These are phyloP conservation scores for Agrochola macilenta DNA, from an alignment of 2,888 invertebrate genomes.

Conservation along the genomic window DNA sequence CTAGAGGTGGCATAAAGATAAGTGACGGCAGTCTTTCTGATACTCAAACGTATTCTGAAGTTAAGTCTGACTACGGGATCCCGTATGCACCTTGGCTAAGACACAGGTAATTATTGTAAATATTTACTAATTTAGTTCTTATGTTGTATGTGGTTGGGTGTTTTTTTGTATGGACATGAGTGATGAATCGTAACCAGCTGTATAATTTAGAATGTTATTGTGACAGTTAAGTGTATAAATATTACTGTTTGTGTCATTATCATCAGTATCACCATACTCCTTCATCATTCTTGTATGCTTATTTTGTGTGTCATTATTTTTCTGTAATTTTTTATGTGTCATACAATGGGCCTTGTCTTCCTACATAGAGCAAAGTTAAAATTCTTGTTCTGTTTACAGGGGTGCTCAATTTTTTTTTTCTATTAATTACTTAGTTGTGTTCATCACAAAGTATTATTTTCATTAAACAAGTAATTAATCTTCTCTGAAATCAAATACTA, in stretches of 20 bases:
- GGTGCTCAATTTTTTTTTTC: background rate
- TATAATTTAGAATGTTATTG: conserved; percentile 44
- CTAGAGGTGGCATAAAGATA: conserved; percentile 90
- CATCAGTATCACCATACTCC: conserved; percentile 47
- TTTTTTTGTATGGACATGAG: conserved; percentile 60
- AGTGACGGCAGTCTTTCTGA: conserved; percentile 96
- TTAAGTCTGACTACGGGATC: conserved; percentile 94
- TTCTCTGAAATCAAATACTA: conserved; percentile 31
- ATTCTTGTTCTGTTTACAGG: background rate
- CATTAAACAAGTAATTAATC: conserved; percentile 3
- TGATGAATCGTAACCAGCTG: conserved; percentile 58
- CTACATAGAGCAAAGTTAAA: background rate
- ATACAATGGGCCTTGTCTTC: conserved; percentile 26
- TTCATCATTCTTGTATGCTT: conserved; percentile 61
- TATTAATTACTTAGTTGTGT: background rate
- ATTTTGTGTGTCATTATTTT: conserved; percentile 65
- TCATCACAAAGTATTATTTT: background rate
- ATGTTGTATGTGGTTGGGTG: conserved; percentile 64
- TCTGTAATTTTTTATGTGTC: conserved; percentile 30
- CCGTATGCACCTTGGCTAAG: conserved; percentile 96
- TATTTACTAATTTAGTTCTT: conserved; percentile 58
- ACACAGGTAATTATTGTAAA: conserved; percentile 91
- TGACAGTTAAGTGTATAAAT: conserved; percentile 50
- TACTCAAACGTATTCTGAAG: conserved; percentile 94
- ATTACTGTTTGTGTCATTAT: conserved; percentile 52